Base-by-base conservation (phyloP, 2,797 vertebrate species). In the Periophthalmus magnuspinnatus region DNA sequence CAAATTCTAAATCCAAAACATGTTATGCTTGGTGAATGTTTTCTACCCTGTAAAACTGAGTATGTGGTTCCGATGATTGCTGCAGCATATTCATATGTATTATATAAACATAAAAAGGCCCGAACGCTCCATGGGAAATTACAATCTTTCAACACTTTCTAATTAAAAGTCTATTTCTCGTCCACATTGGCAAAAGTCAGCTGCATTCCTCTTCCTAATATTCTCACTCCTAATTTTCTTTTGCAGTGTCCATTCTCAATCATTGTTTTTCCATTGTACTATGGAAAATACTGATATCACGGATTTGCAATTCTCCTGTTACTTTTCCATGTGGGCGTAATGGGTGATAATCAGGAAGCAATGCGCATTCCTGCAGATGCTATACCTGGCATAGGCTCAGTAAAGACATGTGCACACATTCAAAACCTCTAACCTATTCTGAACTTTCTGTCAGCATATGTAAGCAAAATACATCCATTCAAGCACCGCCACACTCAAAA, bases 51-150 rank as follows among this genome's bases (percentile, higher is more conserved):
- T 77, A 74, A 74, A 89, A 84, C 78, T 72, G 74, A 71, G 84
- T 86, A 76, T 90, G 81, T 85, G 82, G 78, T 89, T 91, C 89
- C 79, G 65, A 87, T 90, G 86, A 90, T 89, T 88, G 83, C 88
- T 88, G 77, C 84, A 86, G 67, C 67, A 72, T 84, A 90, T 91
- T 84, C 84, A 88, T 87, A 91, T 89, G 88, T 83, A 89, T 90
- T 89, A 86, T 79, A 91, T 88, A 90, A 91, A 91, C 86, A 90
- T 91, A 82, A 89, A 91, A 89, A 89, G 72, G 74, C 77, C 71
- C 24, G 69, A 88, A 89, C 70, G 87, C 88, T 89, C 82, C 74
- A 71, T 90, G 85, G 89, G 84, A 90, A 90, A 89, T 77, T 79
- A 81, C 84, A 79, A 88, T 92, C 88, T 87, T 83, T 91, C 87